Percentiles rank a stretch among this genome's conserved stretches.
Evolutionary conservation across 2,113 vertebrate species (phyloP).

Genomic region (Alosa alosa): DNA sequence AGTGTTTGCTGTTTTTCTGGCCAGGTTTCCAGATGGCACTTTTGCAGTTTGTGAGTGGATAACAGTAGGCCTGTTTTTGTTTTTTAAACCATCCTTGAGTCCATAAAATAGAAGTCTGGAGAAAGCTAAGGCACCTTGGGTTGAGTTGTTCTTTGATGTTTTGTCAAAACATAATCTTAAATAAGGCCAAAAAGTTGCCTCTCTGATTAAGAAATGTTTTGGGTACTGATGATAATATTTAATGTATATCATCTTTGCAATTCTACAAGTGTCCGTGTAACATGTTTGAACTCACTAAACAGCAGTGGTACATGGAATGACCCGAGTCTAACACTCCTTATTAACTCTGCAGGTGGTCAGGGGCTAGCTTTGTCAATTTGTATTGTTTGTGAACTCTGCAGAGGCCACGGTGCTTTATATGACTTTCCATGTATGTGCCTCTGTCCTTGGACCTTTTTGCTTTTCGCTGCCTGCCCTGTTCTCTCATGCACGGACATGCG

Average conservation of each 20-base stretch:
- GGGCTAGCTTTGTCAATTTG: slow-evolving; percentile 6
- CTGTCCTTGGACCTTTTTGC: slow-evolving; percentile 37
- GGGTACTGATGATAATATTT: not conserved
- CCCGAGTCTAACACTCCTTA: not conserved
- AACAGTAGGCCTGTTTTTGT: not conserved
- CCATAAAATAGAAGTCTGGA: not conserved
- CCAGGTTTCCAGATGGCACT: not conserved
- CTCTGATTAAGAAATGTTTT: not conserved
- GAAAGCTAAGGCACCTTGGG: not conserved
- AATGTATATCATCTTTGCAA: not conserved
- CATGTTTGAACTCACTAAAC: not conserved
- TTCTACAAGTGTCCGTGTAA: not conserved
- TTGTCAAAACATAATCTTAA: not conserved
- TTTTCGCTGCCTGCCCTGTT: slow-evolving; percentile 10
- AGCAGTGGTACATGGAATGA: not conserved
- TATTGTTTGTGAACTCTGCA: slow-evolving; percentile 23
- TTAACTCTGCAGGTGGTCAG: not conserved
- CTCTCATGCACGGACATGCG: slow-evolving; percentile 2
- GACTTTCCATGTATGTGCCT: slow-evolving; percentile 9
- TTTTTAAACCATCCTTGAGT: not conserved
- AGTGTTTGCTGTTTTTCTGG: not conserved
- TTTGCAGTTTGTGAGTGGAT: not conserved
- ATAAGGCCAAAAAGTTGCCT: not conserved
- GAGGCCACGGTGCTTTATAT: slow-evolving; percentile 22
- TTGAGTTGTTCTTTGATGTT: not conserved